Conservation (phyloP, 2,797 vertebrate genomes). For the Gambelia wislizenii region DNA sequence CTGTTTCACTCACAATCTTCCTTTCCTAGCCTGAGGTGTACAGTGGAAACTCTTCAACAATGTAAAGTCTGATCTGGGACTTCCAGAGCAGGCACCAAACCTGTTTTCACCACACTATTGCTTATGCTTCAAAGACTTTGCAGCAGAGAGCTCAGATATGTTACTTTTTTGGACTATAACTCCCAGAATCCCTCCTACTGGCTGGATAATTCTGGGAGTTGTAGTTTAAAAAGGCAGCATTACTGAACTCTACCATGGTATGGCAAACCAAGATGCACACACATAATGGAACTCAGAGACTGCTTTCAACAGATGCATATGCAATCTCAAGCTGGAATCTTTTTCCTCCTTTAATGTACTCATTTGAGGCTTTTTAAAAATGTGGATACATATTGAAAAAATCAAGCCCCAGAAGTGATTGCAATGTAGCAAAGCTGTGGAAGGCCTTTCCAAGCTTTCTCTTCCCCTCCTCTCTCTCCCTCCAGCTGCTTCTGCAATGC, state of each 20-base stretch:
- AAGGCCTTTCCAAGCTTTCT: background rate
- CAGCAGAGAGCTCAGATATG: no score
- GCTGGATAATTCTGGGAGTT: background rate
- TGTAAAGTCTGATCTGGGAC: no score
- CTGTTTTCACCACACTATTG: background rate
- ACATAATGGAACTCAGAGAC: background rate
- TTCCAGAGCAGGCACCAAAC: background rate
- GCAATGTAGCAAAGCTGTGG: background rate
- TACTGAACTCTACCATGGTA: background rate
- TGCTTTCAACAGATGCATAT: background rate
- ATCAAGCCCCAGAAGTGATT: background rate
- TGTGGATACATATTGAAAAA: background rate
- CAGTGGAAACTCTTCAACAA: no score
- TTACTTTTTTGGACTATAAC: background rate
- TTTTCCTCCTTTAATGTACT: no score
- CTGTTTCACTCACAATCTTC: no score
- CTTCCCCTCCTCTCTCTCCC: background rate
- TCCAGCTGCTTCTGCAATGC: conserved; percentile 31
- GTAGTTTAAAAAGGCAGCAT: background rate
- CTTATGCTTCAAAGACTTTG: background rate
- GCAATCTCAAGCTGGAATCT: background rate
- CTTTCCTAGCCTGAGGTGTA: no score
- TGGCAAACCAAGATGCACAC: background rate
- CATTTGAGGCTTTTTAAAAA: background rate
- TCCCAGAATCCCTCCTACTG: no score